These are phyloP conservation scores for Oryzias sinensis DNA, from an alignment of 2,797 vertebrate genomes.

Conservation along the genomic window DNA sequence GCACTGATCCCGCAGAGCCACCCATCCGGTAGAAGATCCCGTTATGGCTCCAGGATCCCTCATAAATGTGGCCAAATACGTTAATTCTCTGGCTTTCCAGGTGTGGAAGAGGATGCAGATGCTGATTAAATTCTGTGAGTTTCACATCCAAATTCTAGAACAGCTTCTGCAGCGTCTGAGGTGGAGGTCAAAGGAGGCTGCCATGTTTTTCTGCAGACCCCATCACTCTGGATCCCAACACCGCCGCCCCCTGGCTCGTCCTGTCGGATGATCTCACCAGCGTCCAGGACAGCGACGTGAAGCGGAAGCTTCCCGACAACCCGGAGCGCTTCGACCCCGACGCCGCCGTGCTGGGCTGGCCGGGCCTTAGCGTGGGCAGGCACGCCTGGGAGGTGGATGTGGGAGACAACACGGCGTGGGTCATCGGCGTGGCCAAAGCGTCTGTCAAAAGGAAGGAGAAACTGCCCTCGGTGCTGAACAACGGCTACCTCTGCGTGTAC, in stretches of 20 bases:
- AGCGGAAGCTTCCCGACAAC: slow-evolving; percentile 68
- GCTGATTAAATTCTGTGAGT: slow-evolving; percentile 69
- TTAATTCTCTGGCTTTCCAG: slow-evolving; percentile 64
- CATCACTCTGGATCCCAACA: slow-evolving; percentile 76
- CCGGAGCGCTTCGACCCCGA: slow-evolving; percentile 74
- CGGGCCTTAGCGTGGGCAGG: slow-evolving; percentile 58
- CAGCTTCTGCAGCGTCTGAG: neutral
- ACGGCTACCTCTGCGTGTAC: slow-evolving; percentile 74
- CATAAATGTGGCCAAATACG: slow-evolving; percentile 66
- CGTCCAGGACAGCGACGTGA: slow-evolving; percentile 64
- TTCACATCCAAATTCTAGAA: no score
- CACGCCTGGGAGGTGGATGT: slow-evolving; percentile 72
- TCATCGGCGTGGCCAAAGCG: slow-evolving; percentile 70
- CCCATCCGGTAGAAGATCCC: slow-evolving; percentile 20
- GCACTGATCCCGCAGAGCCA: slow-evolving; percentile 28
- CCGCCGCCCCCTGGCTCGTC: slow-evolving; percentile 72
- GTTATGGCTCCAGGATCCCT: slow-evolving; percentile 49
- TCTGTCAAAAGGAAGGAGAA: slow-evolving; percentile 70
- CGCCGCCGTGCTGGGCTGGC: slow-evolving; percentile 59
- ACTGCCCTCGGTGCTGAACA: slow-evolving; percentile 63
- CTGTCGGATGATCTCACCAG: slow-evolving; percentile 70
- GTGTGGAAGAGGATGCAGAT: slow-evolving; percentile 71
- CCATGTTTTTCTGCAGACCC: slow-evolving; percentile 55
- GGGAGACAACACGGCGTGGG: slow-evolving; percentile 71
- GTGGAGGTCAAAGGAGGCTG: slow-evolving; percentile 1